Percentiles rank a stretch among this genome's conserved stretches.
These are phyloP conservation scores for Pituophis catenifer DNA, from an alignment of 2,113 vertebrate species.

Conservation along the genomic window DNA sequence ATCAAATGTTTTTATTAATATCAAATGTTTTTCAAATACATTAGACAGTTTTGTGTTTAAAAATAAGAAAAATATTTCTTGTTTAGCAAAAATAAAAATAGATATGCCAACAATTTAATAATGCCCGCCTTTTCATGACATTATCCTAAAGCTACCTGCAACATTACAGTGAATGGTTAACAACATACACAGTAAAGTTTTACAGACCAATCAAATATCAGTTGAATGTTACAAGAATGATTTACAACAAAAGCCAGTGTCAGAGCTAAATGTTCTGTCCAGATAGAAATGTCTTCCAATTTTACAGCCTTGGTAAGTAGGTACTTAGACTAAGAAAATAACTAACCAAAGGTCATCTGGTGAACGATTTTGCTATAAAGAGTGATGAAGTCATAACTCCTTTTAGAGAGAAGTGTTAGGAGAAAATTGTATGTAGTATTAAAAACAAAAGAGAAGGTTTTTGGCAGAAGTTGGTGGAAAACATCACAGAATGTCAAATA, in stretches of 20 bases:
- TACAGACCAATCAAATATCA: slow-evolving; percentile 3
- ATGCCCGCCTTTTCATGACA: not conserved
- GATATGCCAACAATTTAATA: not conserved
- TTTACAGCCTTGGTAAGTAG: not conserved
- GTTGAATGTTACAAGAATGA: not conserved
- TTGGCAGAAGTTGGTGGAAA: not conserved
- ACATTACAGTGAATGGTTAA: not conserved
- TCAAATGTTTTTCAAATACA: not conserved
- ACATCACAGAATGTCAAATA: not conserved
- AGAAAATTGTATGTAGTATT: not conserved
- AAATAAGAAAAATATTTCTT: not conserved
- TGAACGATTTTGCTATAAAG: not conserved
- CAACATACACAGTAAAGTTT: not conserved
- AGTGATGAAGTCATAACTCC: not conserved
- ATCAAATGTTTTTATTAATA: not conserved
- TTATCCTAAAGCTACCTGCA: slow-evolving; percentile 14
- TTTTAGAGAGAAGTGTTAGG: not conserved
- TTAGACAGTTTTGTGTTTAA: not conserved
- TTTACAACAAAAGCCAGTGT: not conserved
- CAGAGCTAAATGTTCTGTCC: not conserved
- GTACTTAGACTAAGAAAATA: not conserved
- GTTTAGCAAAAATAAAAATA: not conserved
- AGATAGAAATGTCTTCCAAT: not conserved
- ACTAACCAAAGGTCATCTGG: not conserved
- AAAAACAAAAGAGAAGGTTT: not conserved